Percentiles rank a stretch among this genome's conserved stretches.
Evolutionary conservation across 2,113 vertebrate species (phyloP).

Genomic region (Saccopteryx bilineata): DNA sequence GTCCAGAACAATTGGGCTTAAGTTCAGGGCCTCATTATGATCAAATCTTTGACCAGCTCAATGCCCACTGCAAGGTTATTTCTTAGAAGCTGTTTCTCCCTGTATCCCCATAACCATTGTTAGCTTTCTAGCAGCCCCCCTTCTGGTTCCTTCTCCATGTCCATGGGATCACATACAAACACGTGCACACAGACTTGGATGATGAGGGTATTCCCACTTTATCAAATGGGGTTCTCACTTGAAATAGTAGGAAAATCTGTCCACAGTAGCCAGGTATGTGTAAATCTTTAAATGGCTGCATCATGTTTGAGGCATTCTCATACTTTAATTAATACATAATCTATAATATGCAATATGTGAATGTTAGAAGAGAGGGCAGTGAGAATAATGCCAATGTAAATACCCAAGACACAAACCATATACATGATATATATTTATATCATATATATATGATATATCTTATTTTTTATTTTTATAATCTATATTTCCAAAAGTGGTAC

Average conservation of each 20-base stretch:
- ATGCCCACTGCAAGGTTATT: background rate
- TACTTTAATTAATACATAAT: background rate
- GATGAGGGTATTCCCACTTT: background rate
- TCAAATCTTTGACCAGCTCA: background rate
- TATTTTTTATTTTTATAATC: background rate
- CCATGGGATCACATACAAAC: background rate
- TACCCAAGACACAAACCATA: fast-evolving
- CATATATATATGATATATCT: too few relatives aligned
- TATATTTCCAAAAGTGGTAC: background rate
- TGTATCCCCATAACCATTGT: background rate
- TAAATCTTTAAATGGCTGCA: background rate
- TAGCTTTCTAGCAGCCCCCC: too few relatives aligned
- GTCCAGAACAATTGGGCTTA: fast-evolving
- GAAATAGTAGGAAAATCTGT: background rate
- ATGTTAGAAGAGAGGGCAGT: too few relatives aligned
- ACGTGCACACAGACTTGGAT: fast-evolving
- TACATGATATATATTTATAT: too few relatives aligned
- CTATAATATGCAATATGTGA: background rate
- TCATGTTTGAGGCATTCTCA: background rate
- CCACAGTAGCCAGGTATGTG: background rate
- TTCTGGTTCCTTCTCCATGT: background rate
- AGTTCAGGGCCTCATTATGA: background rate
- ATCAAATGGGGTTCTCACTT: background rate
- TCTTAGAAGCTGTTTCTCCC: background rate
- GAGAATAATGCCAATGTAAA: background rate